A percentile compares a stretch with the other conserved stretches of the same genome.
Conservation (phyloP, 1,140 invertebrate species). For the Amyelois transitella region DNA sequence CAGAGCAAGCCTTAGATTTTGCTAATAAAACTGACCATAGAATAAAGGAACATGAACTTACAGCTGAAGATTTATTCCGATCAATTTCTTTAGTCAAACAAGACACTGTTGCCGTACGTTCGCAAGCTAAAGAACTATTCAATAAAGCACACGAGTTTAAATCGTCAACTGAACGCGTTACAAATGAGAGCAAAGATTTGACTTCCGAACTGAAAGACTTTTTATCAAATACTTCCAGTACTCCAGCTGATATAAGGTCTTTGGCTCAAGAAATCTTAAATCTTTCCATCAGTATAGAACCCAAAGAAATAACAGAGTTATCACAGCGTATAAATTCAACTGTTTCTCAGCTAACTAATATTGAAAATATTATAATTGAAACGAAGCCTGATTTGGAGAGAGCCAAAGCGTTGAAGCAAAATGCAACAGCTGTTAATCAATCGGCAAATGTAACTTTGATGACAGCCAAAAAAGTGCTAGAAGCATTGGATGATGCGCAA, state of each 20-base stretch:
- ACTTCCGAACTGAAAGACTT: constrained; percentile 85
- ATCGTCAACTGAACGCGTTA: constrained; percentile 65
- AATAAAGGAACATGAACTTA: constrained; percentile 87
- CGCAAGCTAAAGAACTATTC: constrained; percentile 69
- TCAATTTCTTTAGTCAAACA: constrained; percentile 75
- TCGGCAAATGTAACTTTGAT: constrained; percentile 75
- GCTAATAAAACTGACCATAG: constrained; percentile 88
- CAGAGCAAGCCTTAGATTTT: constrained; percentile 87
- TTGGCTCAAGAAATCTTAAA: constrained; percentile 85
- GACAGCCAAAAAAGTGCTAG: constrained; percentile 75
- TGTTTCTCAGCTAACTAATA: constrained; percentile 89
- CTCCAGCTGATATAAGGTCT: constrained; percentile 86
- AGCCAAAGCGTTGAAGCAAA: constrained; percentile 84
- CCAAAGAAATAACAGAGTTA: constrained; percentile 89
- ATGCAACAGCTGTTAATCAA: constrained; percentile 86
- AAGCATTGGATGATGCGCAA: constrained; percentile 80
- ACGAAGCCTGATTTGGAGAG: constrained; percentile 85
- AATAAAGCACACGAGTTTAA: constrained; percentile 69
- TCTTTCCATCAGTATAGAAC: constrained; percentile 77
- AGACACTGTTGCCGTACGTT: constrained; percentile 72
- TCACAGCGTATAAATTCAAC: constrained; percentile 90
- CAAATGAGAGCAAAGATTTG: constrained; percentile 73
- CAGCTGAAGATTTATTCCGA: constrained; percentile 78
- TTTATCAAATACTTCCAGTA: constrained; percentile 83
- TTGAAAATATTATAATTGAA: constrained; percentile 90